Percentiles rank a stretch among this genome's conserved stretches.
Conservation (phyloP, 2,888 invertebrate genomes). For the Pherbina coryleti region DNA sequence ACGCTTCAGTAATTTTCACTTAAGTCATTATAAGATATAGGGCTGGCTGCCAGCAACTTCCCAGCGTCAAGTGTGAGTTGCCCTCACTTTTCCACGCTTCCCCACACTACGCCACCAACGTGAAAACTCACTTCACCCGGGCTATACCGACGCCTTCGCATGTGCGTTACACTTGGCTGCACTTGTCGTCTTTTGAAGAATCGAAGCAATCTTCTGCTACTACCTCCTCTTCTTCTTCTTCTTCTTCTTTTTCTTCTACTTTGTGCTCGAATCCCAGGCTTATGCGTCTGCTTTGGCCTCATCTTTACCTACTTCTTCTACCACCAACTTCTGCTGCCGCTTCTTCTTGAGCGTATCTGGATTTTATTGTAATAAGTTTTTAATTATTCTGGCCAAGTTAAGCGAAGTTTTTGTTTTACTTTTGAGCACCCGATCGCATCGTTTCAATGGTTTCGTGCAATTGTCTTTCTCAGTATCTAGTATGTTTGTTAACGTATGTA, state of each 20-base stretch:
- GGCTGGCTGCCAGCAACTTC: constrained; percentile 6
- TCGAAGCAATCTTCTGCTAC: neutral
- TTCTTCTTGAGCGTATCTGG: neutral
- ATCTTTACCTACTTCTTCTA: neutral
- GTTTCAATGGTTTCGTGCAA: constrained; percentile 22
- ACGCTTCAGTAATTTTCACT: constrained; percentile 67
- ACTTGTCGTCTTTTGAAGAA: constrained; percentile 12
- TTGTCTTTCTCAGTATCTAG: neutral
- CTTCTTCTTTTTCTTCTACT: neutral
- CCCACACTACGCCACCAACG: neutral
- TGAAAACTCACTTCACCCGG: too few relatives aligned
- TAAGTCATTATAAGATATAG: constrained; percentile 46
- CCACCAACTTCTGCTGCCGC: neutral
- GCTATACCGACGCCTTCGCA: neutral
- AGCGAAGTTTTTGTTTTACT: constrained; percentile 2
- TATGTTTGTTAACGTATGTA: neutral
- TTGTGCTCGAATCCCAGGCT: neutral
- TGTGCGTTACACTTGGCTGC: constrained; percentile 24
- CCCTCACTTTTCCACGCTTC: neutral
- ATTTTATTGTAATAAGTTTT: constrained; percentile 34
- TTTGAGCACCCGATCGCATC: neutral
- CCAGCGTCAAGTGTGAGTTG: neutral
- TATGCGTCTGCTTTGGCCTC: neutral
- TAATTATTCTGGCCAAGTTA: constrained; percentile 35
- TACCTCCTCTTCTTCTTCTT: neutral